Evolutionary conservation across 2,888 invertebrate species (phyloP).

Genomic region (Galeruca laticollis): DNA sequence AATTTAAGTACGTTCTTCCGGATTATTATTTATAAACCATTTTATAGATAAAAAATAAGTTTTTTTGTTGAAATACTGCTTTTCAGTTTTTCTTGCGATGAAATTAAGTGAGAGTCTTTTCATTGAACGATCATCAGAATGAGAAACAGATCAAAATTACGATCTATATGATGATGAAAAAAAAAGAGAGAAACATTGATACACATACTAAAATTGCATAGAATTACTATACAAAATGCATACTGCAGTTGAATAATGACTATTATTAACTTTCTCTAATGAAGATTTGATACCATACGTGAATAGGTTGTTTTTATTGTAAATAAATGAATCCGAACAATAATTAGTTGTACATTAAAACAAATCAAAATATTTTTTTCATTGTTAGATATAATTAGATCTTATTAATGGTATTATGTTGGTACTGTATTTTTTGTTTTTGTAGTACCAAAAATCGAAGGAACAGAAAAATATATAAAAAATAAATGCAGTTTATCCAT

Average conservation of each 20-base stretch:
- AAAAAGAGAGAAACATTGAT: conserved; percentile 23
- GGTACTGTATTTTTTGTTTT: too few relatives aligned
- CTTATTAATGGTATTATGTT: too few relatives aligned
- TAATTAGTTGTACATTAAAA: background rate
- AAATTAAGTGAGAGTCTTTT: too few relatives aligned
- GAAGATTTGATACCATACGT: background rate
- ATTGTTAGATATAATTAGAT: too few relatives aligned
- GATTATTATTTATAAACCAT: too few relatives aligned
- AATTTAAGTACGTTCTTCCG: too few relatives aligned
- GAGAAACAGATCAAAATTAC: conserved; percentile 18
- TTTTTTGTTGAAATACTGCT: too few relatives aligned
- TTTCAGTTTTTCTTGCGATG: too few relatives aligned
- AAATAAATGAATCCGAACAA: conserved; percentile 1
- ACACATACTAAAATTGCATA: conserved; percentile 18
- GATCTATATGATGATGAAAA: conserved; percentile 22
- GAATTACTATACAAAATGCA: conserved; percentile 16
- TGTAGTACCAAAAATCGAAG: too few relatives aligned
- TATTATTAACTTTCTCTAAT: conserved; percentile 29
- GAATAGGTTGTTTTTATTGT: conserved; percentile 4
- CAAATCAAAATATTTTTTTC: background rate
- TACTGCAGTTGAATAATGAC: conserved; percentile 18
- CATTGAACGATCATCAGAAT: conserved; percentile 17
- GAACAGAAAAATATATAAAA: too few relatives aligned
- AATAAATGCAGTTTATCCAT: too few relatives aligned
- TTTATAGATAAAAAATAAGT: too few relatives aligned